phyloP scores from a whole-genome alignment of 2,888 invertebrate genomes.

The Lithodes maja region DNA sequence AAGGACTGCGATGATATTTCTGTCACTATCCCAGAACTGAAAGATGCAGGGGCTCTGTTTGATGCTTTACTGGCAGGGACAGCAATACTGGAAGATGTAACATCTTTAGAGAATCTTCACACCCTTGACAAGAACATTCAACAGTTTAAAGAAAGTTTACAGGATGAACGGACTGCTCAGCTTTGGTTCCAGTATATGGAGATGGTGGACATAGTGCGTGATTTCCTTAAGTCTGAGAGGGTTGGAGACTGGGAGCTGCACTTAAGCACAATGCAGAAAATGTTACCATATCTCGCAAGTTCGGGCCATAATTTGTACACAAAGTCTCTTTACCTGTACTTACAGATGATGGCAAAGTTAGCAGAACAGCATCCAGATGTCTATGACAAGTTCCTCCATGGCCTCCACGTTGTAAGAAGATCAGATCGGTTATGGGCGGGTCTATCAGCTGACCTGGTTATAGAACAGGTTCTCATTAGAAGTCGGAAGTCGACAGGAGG shows the following conservation, averaged over 20 bases:
- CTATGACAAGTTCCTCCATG: constrained; percentile 1
- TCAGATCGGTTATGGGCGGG: constrained; percentile 60
- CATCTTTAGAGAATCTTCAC: no score
- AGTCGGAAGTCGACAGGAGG: constrained; percentile 46
- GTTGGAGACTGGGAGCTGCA: not conserved
- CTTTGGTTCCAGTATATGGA: not conserved
- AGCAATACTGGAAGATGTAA: no score
- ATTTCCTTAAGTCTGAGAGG: no score
- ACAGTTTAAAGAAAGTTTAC: not conserved
- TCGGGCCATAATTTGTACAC: constrained; percentile 43
- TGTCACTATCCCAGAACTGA: constrained; percentile 4
- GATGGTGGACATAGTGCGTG: not conserved
- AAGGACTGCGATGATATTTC: not conserved
- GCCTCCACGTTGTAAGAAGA: constrained; percentile 52
- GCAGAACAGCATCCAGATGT: constrained; percentile 28
- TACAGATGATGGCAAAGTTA: constrained; percentile 37
- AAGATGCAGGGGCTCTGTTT: not conserved
- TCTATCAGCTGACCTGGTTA: constrained; percentile 56
- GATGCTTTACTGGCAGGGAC: not conserved
- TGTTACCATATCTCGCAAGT: constrained; percentile 35
- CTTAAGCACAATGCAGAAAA: not conserved
- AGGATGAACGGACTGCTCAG: not conserved
- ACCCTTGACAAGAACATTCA: no score
- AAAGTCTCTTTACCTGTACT: constrained; percentile 43
- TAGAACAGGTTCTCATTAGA: constrained; percentile 59